Evolutionary conservation across 2,797 vertebrate genomes (phyloP).

Genomic region (Typhlichthys eigenmanni): DNA sequence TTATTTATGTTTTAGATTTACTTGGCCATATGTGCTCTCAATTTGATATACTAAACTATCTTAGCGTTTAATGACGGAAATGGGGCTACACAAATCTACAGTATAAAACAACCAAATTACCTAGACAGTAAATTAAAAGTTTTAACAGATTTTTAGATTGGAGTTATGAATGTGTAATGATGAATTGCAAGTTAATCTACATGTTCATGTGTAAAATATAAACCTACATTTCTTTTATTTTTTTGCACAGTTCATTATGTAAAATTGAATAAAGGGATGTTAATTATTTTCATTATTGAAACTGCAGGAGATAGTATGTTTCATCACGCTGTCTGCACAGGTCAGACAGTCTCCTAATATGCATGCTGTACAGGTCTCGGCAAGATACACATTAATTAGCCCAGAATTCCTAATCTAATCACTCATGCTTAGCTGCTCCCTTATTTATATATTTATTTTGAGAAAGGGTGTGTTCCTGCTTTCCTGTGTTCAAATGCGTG

Average conservation of each 20-base stretch:
- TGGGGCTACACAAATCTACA: background rate
- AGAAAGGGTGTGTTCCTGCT: conserved; percentile 6
- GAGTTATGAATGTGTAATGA: conserved; percentile 25
- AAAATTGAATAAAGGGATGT: conserved; percentile 31
- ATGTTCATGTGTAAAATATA: background rate
- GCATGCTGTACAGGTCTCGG: conserved; percentile 55
- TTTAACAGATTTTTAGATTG: conserved; percentile 28
- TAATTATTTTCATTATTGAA: conserved; percentile 32
- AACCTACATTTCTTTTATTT: conserved; percentile 13
- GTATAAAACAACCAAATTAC: too few species aligned
- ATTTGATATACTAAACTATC: conserved; percentile 25
- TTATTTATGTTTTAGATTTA: conserved; percentile 24
- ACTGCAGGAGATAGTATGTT: conserved; percentile 44
- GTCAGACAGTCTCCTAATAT: conserved; percentile 38
- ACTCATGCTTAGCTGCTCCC: conserved; percentile 55
- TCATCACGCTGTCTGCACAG: conserved; percentile 37
- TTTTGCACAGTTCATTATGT: conserved; percentile 20
- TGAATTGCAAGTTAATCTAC: conserved; percentile 24
- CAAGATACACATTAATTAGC: conserved; percentile 66
- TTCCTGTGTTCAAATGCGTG: background rate
- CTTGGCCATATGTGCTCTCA: conserved; percentile 22
- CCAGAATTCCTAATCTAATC: conserved; percentile 67
- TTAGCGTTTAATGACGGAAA: too few species aligned
- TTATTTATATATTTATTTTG: conserved; percentile 6
- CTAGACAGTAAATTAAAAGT: too few species aligned